A percentile compares a stretch with the other conserved stretches of the same genome.
These are phyloP conservation scores for Pemphredon lugubris DNA, from an alignment of 2,888 invertebrate genomes.

Conservation along the genomic window DNA sequence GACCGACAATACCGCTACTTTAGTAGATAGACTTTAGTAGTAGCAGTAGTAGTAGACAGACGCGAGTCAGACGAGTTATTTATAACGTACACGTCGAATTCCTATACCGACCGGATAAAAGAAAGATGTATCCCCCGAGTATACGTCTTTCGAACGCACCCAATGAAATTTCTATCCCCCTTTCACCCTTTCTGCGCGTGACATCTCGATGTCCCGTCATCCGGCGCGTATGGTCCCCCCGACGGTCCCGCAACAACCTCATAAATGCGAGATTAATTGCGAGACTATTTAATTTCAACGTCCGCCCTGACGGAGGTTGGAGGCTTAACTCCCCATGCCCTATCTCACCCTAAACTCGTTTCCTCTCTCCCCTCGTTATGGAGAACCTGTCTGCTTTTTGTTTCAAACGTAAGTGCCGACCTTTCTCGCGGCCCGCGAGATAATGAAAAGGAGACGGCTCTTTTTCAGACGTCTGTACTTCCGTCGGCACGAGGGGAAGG, in stretches of 20 bases:
- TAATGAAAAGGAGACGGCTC: constrained; percentile 21
- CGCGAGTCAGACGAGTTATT: too few species aligned
- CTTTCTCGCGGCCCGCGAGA: constrained; percentile 20
- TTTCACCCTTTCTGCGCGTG: constrained; percentile 20
- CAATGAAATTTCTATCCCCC: too few species aligned
- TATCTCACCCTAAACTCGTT: neutral
- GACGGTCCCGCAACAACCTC: constrained; percentile 40
- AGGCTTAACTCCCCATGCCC: neutral
- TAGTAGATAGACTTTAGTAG: too few species aligned
- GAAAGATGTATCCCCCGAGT: too few species aligned
- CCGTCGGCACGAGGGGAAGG: neutral
- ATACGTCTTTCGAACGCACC: neutral
- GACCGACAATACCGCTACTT: too few species aligned
- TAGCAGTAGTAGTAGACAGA: too few species aligned
- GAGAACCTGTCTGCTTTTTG: constrained; percentile 17
- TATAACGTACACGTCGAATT: too few species aligned
- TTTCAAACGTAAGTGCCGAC: constrained; percentile 19
- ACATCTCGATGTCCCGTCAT: constrained; percentile 19
- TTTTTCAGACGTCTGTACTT: neutral
- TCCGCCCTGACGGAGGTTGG: constrained; percentile 4
- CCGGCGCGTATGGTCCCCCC: constrained; percentile 6
- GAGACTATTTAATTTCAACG: constrained; percentile 59
- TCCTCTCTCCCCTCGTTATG: neutral
- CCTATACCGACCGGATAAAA: too few species aligned
- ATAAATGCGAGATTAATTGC: constrained; percentile 61